Evolutionary conservation across 2,888 invertebrate species (phyloP).

Genomic region (Microctonus aethiopoides): DNA sequence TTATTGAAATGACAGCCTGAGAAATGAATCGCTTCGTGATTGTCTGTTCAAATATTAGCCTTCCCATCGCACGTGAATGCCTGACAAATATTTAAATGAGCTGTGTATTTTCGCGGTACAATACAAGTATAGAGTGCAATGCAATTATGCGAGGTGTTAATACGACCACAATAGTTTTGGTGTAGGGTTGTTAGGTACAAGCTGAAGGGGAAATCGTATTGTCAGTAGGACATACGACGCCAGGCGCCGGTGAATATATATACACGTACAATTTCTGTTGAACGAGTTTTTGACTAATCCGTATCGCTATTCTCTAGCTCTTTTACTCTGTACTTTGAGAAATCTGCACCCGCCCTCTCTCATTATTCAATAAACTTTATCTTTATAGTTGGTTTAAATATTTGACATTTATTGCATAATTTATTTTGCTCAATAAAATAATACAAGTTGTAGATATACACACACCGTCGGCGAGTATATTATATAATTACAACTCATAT

Average conservation of each 20-base stretch:
- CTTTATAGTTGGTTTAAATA: not conserved
- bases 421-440: not conserved
- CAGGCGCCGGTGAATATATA: constrained; percentile 5
- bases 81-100: constrained; percentile 61
- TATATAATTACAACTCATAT: no score
- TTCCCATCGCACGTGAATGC: constrained; percentile 41
- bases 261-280: not conserved
- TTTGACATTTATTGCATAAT: not conserved
- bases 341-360: not conserved
- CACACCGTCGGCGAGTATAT: no score
- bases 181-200: constrained; percentile 48
- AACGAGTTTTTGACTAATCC: constrained; percentile 1
- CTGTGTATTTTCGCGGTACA: constrained; percentile 55
- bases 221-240: constrained; percentile 31
- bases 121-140: constrained; percentile 49
- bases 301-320: not conserved
- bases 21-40: constrained; percentile 46
- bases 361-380: not conserved
- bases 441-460: no score
- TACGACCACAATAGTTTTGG: constrained; percentile 61
- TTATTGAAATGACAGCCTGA: constrained; percentile 53
- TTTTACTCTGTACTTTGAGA: no score
- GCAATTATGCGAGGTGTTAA: constrained; percentile 66
- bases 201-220: constrained; percentile 39
- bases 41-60: constrained; percentile 50